A percentile compares a stretch with the other conserved stretches of the same genome.
These are phyloP conservation scores for Cylindroiulus punctatus DNA, from an alignment of 2,888 invertebrate genomes.

Conservation along the genomic window DNA sequence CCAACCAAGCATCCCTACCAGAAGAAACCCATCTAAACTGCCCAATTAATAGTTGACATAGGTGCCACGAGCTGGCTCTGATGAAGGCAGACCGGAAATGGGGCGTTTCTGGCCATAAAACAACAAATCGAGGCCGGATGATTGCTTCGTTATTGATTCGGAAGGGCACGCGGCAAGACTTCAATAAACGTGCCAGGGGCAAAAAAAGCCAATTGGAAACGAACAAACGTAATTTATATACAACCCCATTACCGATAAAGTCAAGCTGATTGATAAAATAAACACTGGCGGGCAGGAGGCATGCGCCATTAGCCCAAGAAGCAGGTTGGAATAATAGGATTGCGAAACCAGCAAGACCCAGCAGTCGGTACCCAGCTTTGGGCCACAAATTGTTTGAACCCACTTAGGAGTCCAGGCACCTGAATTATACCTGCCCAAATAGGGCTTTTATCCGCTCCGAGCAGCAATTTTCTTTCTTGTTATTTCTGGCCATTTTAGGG, in stretches of 20 bases:
- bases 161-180: background rate
- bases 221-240: conserved; percentile 18
- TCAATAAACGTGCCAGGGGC: background rate
- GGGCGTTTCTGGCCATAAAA: background rate
- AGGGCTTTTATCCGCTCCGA: background rate
- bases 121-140: background rate
- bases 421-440: background rate
- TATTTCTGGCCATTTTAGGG: too few relatives aligned
- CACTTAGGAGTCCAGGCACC: background rate
- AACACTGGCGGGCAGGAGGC: background rate
- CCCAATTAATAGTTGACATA: too few relatives aligned
- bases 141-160: conserved; percentile 8
- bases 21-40: too few relatives aligned
- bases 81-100: background rate
- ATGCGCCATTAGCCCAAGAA: background rate
- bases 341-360: background rate
- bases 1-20: too few relatives aligned
- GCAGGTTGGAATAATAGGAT: background rate
- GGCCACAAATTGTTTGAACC: background rate
- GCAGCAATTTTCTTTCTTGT: too few relatives aligned
- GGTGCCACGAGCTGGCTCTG: too few relatives aligned
- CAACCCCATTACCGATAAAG: conserved; percentile 18
- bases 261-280: conserved; percentile 18
- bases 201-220: conserved; percentile 16
- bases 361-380: background rate